Conservation (phyloP, 2,888 invertebrate species). For the Syritta pipiens region DNA sequence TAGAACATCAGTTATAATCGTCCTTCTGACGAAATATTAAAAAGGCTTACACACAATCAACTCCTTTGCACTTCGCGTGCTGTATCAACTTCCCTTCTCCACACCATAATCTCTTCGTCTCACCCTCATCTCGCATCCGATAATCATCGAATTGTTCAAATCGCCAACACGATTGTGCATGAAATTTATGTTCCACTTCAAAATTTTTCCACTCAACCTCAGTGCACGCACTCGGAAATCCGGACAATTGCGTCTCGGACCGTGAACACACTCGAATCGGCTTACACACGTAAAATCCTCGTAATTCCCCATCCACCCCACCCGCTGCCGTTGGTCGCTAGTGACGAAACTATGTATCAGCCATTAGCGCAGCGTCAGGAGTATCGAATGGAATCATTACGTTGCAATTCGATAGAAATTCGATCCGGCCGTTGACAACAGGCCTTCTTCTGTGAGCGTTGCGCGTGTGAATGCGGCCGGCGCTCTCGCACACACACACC, state of each 20-base stretch:
- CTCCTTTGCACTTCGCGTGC: too few species aligned
- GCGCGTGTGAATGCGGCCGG: constrained; percentile 6
- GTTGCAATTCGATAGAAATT: constrained; percentile 60
- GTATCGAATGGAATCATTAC: constrained; percentile 63
- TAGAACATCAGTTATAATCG: too few species aligned
- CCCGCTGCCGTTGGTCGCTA: constrained; percentile 24
- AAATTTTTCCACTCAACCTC: constrained; percentile 57
- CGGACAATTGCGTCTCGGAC: constrained; percentile 51
- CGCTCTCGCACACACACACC: too few species aligned
- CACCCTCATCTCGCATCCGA: constrained; percentile 30
- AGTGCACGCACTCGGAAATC: constrained; percentile 60
- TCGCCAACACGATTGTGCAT: constrained; percentile 28
- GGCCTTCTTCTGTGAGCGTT: constrained; percentile 16
- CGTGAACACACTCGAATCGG: constrained; percentile 46
- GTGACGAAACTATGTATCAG: constrained; percentile 65
- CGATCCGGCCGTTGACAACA: constrained; percentile 61
- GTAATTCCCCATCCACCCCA: constrained; percentile 54
- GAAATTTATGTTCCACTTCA: constrained; percentile 61
- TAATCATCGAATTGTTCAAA: constrained; percentile 32
- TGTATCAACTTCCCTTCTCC: too few species aligned
- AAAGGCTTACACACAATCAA: too few species aligned
- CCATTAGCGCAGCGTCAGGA: constrained; percentile 47
- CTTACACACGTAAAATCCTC: constrained; percentile 67
- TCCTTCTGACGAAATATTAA: too few species aligned
- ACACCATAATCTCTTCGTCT: too few species aligned